Evolutionary conservation across 2,797 vertebrate genomes (phyloP).

Genomic region (Xerus rutilus): DNA sequence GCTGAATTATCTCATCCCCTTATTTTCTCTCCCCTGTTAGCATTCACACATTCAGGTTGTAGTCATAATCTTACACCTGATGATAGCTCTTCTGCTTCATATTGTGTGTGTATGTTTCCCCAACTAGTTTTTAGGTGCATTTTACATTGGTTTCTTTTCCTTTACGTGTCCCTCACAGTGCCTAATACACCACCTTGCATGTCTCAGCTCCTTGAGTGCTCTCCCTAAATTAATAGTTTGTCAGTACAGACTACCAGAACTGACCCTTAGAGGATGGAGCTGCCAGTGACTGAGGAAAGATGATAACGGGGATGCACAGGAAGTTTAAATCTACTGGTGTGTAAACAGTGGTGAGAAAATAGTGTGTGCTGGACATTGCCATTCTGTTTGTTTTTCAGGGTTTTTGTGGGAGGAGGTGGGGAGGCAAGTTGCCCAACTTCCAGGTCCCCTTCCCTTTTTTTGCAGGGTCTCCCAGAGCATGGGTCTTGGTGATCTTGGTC

Average conservation of each 20-base stretch:
- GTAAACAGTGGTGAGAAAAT: background rate
- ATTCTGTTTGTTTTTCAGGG: background rate
- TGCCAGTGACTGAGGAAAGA: background rate
- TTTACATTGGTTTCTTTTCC: background rate
- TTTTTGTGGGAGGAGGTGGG: background rate
- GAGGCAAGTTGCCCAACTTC: background rate
- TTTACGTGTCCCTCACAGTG: background rate
- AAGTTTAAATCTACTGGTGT: background rate
- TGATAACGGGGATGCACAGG: background rate
- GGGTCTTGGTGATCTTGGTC: background rate
- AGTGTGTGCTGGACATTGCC: background rate
- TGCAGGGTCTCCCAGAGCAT: background rate
- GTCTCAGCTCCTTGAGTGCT: background rate
- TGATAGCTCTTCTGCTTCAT: background rate
- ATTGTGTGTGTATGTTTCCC: background rate
- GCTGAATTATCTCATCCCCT: background rate
- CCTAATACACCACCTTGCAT: background rate
- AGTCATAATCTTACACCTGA: background rate
- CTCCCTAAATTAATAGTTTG: background rate
- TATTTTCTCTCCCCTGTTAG: background rate
- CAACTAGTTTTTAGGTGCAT: conserved; percentile 5
- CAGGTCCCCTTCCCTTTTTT: background rate
- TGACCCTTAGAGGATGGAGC: background rate
- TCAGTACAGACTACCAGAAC: background rate
- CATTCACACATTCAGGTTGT: background rate